Conservation (phyloP, 2,888 invertebrate genomes). For the Hirtodrosophila duncani region DNA sequence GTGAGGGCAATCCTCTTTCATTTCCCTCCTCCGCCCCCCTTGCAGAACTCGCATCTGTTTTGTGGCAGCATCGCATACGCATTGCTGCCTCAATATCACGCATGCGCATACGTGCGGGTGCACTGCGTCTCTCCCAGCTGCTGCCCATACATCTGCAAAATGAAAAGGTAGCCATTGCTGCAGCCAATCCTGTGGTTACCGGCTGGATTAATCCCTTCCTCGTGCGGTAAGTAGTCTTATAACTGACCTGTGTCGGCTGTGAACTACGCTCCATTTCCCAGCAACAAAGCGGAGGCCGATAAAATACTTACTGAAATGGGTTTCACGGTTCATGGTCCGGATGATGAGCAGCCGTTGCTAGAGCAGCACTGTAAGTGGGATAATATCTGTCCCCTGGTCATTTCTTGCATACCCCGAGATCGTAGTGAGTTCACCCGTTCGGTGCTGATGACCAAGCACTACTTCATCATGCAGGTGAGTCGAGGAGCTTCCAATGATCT, state of each 20-base stretch:
- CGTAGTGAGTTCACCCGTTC: conserved; percentile 81
- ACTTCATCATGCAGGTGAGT: conserved; percentile 81
- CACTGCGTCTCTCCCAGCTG: conserved; percentile 83
- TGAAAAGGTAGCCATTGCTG: conserved; percentile 82
- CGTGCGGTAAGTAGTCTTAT: conserved; percentile 80
- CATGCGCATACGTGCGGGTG: conserved; percentile 86
- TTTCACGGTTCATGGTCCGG: conserved; percentile 56
- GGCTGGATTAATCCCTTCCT: conserved; percentile 90
- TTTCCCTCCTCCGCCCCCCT: background rate
- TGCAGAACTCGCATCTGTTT: conserved; percentile 81
- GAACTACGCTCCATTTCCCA: background rate
- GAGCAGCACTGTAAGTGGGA: conserved; percentile 76
- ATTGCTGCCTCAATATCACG: conserved; percentile 88
- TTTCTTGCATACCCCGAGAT: conserved; percentile 80
- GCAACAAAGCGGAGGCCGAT: conserved; percentile 62
- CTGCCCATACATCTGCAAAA: conserved; percentile 86
- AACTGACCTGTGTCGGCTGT: rapidly evolving
- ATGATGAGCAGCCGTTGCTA: conserved; percentile 56
- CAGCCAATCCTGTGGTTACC: conserved; percentile 81
- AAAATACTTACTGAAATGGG: conserved; percentile 55
- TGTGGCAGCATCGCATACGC: conserved; percentile 84
- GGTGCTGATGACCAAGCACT: conserved; percentile 80
- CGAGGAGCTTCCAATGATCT: background rate
- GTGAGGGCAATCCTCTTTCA: rapidly evolving
- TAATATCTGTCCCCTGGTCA: conserved; percentile 80